Conservation (phyloP, 1,140 invertebrate species). For the Achroia grisella region DNA sequence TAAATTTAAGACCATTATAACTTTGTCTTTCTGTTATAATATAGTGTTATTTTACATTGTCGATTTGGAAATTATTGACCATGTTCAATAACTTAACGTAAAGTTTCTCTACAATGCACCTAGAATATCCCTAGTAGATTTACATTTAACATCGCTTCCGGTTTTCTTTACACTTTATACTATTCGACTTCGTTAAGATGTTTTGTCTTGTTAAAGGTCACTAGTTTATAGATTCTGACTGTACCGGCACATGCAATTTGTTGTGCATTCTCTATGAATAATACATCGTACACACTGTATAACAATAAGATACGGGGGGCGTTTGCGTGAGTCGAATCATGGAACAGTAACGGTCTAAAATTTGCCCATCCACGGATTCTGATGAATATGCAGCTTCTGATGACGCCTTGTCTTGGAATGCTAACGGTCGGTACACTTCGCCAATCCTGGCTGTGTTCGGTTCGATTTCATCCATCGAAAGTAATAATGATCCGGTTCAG, state of each 20-base stretch:
- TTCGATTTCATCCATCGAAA: constrained; percentile 46
- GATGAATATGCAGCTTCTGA: constrained; percentile 61
- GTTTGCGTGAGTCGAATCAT: constrained; percentile 42
- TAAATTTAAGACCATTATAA: too few species aligned
- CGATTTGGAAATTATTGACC: too few species aligned
- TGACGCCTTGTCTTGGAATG: constrained; percentile 55
- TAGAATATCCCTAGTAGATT: too few species aligned
- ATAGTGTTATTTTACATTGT: too few species aligned
- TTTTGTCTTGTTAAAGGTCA: constrained; percentile 18
- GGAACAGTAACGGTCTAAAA: constrained; percentile 43
- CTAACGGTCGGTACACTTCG: constrained; percentile 61
- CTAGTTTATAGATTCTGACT: constrained; percentile 21
- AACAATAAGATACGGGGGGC: constrained; percentile 19
- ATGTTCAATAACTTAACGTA: too few species aligned
- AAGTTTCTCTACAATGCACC: too few species aligned
- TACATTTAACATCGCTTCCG: too few species aligned
- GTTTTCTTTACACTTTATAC: too few species aligned
- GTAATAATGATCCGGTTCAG: constrained; percentile 46
- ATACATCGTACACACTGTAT: constrained; percentile 23
- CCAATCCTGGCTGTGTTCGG: constrained; percentile 27
- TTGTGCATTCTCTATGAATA: constrained; percentile 39
- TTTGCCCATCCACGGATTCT: constrained; percentile 46
- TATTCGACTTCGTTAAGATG: constrained; percentile 6
- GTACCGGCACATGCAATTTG: constrained; percentile 23
- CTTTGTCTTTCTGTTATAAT: too few species aligned